A percentile compares a stretch with the other conserved stretches of the same genome.
Conservation (phyloP, 2,888 invertebrate species). For the Drosophila subquinaria region DNA sequence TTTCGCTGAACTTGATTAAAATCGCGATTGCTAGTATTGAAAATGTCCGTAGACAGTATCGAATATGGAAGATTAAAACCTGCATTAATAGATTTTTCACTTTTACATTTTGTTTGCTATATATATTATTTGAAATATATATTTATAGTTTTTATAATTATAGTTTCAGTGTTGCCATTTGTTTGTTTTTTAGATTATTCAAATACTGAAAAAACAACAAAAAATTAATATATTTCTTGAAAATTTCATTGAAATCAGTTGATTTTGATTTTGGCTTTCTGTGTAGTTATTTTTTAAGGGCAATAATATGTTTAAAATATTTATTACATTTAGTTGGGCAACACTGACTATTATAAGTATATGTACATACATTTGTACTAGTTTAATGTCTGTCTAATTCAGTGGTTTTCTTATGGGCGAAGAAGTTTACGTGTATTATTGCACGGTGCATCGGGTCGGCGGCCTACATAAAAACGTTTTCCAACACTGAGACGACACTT, state of each 20-base stretch:
- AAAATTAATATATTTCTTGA: slow-evolving; percentile 22
- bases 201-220: slow-evolving; percentile 35
- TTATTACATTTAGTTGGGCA: slow-evolving; percentile 32
- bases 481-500: slow-evolving; percentile 7
- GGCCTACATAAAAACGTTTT: slow-evolving; percentile 11
- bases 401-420: slow-evolving; percentile 21
- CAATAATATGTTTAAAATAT: slow-evolving; percentile 43
- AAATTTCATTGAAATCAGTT: slow-evolving; percentile 53
- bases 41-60: slow-evolving; percentile 38
- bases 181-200: not conserved
- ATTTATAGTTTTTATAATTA: not conserved
- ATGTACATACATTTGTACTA: slow-evolving; percentile 57
- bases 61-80: slow-evolving; percentile 56
- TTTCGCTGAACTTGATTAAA: slow-evolving; percentile 56
- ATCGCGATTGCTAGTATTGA: slow-evolving; percentile 59
- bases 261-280: slow-evolving; percentile 34
- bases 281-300: slow-evolving; percentile 40
- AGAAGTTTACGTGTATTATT: slow-evolving; percentile 10
- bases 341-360: slow-evolving; percentile 39
- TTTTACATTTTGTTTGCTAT: slow-evolving; percentile 4
- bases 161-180: no score
- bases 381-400: slow-evolving; percentile 34
- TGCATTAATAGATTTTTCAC: slow-evolving; percentile 20
- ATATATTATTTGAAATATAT: not conserved
- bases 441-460: slow-evolving; percentile 17